Evolutionary conservation across 2,113 vertebrate genomes (phyloP).

Genomic region (Chionis minor): DNA sequence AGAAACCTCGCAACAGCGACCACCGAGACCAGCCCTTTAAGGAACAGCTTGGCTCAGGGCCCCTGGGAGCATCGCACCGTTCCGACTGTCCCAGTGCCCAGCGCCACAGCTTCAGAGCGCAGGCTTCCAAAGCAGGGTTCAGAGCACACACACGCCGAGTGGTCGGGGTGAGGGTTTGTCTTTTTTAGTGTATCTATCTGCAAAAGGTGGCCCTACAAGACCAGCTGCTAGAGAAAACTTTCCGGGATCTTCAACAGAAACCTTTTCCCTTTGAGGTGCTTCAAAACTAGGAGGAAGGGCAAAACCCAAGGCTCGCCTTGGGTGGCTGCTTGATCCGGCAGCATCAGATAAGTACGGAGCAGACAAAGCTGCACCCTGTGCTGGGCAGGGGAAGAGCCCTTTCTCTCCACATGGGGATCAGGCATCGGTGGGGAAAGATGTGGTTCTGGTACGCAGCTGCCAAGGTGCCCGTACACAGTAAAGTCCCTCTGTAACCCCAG

Average conservation of each 20-base stretch:
- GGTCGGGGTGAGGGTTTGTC: neutral
- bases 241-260: neutral
- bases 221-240: constrained; percentile 3
- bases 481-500: neutral
- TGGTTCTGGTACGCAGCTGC: neutral
- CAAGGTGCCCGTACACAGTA: accelerated
- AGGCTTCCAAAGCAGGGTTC: constrained; percentile 53
- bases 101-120: neutral
- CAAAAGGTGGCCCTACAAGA: neutral
- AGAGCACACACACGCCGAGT: neutral
- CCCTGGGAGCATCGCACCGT: neutral
- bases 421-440: neutral
- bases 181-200: neutral
- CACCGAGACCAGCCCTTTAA: constrained; percentile 37
- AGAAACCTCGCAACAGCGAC: neutral
- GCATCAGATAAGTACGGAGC: neutral
- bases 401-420: neutral
- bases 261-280: neutral
- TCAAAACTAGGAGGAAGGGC: neutral
- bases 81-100: neutral
- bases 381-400: neutral
- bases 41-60: neutral
- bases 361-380: neutral
- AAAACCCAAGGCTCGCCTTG: neutral
- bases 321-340: neutral